Conservation (phyloP, 2,113 vertebrate genomes). For the Hippocampus zosterae region DNA sequence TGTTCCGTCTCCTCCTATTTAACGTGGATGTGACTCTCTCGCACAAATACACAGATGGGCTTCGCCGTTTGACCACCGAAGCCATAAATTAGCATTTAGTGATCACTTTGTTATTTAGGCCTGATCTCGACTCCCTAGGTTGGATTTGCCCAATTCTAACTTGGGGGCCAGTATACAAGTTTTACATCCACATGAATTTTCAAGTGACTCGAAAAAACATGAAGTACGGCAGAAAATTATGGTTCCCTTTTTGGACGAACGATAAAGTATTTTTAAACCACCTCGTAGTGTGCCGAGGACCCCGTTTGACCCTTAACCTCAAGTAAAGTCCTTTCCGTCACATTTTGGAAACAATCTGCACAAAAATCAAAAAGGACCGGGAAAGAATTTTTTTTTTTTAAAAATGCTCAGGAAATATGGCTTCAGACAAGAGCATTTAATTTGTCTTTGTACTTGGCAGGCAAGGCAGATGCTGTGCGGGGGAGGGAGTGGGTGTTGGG, state of each 20-base stretch:
- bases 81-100: not conserved
- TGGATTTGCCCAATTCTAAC: not conserved
- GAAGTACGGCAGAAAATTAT: no score
- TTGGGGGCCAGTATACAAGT: no score
- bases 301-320: not conserved
- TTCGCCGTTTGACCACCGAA: not conserved
- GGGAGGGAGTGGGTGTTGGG: not conserved
- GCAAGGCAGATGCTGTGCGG: not conserved
- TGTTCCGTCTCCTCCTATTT: slow-evolving; percentile 33
- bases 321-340: not conserved
- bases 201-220: no score
- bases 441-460: not conserved
- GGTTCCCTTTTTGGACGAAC: no score
- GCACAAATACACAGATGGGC: slow-evolving; percentile 7
- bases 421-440: not conserved
- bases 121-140: not conserved
- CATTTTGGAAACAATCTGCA: not conserved
- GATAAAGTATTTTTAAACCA: no score
- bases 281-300: no score
- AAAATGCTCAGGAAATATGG: not conserved
- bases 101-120: not conserved
- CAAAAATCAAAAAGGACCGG: not conserved
- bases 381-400: not conserved
- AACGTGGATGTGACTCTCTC: not conserved
- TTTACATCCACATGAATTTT: no score